phyloP scores from a whole-genome alignment of 2,797 vertebrate species.

The Coccyzus lansbergi region DNA sequence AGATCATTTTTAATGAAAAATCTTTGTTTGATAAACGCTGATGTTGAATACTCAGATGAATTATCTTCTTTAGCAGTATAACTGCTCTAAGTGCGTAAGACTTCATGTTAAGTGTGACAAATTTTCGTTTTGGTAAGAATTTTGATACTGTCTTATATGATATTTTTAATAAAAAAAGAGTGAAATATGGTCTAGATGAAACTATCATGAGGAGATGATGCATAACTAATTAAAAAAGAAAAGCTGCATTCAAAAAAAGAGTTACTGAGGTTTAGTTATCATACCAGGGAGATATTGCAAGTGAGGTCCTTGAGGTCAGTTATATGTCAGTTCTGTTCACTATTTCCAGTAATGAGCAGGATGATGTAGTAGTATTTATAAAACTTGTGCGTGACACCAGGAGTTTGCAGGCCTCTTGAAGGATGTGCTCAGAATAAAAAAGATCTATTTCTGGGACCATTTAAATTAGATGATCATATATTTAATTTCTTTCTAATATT shows the following conservation, averaged over 20 bases:
- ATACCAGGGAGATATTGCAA: conserved; percentile 46
- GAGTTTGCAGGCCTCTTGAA: background rate
- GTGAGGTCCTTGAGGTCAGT: conserved; percentile 35
- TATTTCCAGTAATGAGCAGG: conserved; percentile 45
- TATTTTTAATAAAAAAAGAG: background rate
- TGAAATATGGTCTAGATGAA: background rate
- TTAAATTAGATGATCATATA: background rate
- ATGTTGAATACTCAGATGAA: background rate
- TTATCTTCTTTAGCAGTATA: background rate
- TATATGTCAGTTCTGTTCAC: conserved; percentile 54
- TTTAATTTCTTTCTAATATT: conserved; percentile 24
- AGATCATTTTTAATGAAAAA: background rate
- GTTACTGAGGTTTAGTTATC: conserved; percentile 35
- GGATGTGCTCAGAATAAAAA: background rate
- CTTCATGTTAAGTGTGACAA: background rate
- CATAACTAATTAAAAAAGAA: conserved; percentile 53
- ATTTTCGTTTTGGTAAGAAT: background rate
- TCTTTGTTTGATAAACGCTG: background rate
- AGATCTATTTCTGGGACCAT: background rate
- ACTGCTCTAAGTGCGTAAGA: background rate
- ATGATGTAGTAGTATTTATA: conserved; percentile 10
- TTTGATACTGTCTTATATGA: background rate
- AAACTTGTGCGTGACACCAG: conserved; percentile 3
- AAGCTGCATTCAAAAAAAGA: conserved; percentile 30
- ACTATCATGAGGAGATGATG: background rate